Base-by-base conservation (phyloP, 2,113 vertebrate species). In the Tychaedon coryphoeus region DNA sequence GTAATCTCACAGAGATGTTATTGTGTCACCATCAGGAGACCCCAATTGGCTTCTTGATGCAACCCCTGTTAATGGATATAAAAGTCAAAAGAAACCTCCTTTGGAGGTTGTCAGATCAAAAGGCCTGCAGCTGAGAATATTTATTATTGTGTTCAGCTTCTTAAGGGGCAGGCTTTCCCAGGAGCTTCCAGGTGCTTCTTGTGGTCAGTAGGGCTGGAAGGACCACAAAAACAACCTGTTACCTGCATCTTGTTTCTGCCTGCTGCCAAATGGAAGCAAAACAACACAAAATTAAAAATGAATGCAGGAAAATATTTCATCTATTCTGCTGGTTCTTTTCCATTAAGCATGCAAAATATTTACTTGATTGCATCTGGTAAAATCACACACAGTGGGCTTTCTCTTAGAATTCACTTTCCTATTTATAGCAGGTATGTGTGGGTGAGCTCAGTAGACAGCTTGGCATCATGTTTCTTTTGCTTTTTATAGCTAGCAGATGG, bases 401-500 rank as follows among this genome's bases (percentile, higher is more conserved):
- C 51, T 92, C 22, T 88, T 74, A 40, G 8, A 47, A 28, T 43
- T 83, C 0, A 0, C 9, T 66, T 92, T 93, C 47, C 47, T 42
- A 7, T 88, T 93, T 72, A 74, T 19, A 24, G 31, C 4, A 9
- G n/a, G 3, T 67, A 6, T 76, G 16, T 40, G 33, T 64, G 57
- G 34, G 79, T 81, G 57, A 95, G 36, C n/a, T 73, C 53, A 40
- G 25, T 14, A 47, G 40, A 58, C 24, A 79, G n/a, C 60, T 65
- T 92, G 43, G 24, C 50, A 58, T 75, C 12, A 12, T 34, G 58
- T 90, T 79, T 91, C 53, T 89, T 9, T 96, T 95, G 70, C 19
- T 87, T 54, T 90, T 98, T 97, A 60, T 87, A 98, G 97, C 51
- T 98, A 87, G 97, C 90, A 93, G 98, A 97, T 88, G 97, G 97